phyloP scores from a whole-genome alignment of 2,113 vertebrate genomes.

The Isichthys henryi region DNA sequence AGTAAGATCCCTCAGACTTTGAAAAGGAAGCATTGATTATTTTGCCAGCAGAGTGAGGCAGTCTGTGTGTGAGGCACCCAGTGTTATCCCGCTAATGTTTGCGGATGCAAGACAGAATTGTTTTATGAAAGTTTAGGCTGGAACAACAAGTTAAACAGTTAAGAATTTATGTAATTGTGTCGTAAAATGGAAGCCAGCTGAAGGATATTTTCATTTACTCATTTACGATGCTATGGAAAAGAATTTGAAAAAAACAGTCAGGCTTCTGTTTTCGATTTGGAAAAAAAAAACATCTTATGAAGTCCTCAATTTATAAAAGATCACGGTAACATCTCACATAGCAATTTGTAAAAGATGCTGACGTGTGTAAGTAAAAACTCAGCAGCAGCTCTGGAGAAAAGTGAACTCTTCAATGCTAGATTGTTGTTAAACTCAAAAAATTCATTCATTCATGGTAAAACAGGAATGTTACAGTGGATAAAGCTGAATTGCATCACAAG shows the following conservation, averaged over 20 bases:
- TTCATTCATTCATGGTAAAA: background rate
- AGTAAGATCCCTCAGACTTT: background rate
- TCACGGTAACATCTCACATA: background rate
- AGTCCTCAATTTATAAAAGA: background rate
- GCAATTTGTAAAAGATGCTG: background rate
- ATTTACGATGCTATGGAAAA: background rate
- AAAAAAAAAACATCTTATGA: background rate
- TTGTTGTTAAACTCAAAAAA: background rate
- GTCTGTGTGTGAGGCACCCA: background rate
- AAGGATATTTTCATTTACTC: background rate
- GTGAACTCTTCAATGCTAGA: background rate
- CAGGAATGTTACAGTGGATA: slow-evolving; percentile 31
- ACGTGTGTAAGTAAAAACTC: background rate
- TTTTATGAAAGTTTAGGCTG: background rate
- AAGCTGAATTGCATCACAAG: slow-evolving; percentile 21
- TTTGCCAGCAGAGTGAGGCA: background rate
- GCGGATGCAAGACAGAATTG: background rate
- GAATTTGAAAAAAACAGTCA: background rate
- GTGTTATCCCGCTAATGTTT: background rate
- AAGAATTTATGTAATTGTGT: background rate
- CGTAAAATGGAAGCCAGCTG: background rate
- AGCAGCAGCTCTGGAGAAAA: background rate
- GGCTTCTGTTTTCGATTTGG: background rate
- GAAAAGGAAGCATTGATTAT: background rate
- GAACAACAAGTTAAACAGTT: background rate